These are phyloP conservation scores for Microplitis demolitor DNA, from an alignment of 1,140 invertebrate genomes.

Conservation along the genomic window DNA sequence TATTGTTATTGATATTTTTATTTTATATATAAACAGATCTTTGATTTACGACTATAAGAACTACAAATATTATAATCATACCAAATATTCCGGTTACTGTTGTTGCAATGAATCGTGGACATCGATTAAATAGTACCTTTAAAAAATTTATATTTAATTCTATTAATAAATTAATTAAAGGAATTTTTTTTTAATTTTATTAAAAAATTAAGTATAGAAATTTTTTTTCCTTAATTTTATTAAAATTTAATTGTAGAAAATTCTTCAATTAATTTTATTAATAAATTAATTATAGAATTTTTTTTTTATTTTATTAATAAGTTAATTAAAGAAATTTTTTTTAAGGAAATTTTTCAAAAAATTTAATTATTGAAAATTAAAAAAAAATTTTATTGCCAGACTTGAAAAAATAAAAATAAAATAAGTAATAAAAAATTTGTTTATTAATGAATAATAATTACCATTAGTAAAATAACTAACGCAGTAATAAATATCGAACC, in stretches of 20 bases:
- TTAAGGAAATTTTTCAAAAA: neutral
- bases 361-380: too few relatives aligned
- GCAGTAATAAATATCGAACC: conserved; percentile 47
- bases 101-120: conserved; percentile 43
- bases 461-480: conserved; percentile 49
- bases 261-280: too few relatives aligned
- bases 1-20: conserved; percentile 14
- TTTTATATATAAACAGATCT: conserved; percentile 43
- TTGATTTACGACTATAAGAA: conserved; percentile 41
- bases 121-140: conserved; percentile 53
- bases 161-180: neutral
- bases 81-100: conserved; percentile 45
- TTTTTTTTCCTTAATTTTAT: too few relatives aligned
- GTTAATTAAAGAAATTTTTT: neutral
- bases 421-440: too few relatives aligned
- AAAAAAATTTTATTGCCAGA: too few relatives aligned
- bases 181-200: neutral
- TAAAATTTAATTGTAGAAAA: too few relatives aligned
- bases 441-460: conserved; percentile 31
- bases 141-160: conserved; percentile 19
- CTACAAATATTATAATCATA: conserved; percentile 42
- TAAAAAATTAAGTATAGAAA: too few relatives aligned
- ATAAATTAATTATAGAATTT: neutral
- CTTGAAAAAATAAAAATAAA: too few relatives aligned
- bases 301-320: neutral